phyloP scores from a whole-genome alignment of 2,113 vertebrate genomes.

The Erythrolamprus reginae region DNA sequence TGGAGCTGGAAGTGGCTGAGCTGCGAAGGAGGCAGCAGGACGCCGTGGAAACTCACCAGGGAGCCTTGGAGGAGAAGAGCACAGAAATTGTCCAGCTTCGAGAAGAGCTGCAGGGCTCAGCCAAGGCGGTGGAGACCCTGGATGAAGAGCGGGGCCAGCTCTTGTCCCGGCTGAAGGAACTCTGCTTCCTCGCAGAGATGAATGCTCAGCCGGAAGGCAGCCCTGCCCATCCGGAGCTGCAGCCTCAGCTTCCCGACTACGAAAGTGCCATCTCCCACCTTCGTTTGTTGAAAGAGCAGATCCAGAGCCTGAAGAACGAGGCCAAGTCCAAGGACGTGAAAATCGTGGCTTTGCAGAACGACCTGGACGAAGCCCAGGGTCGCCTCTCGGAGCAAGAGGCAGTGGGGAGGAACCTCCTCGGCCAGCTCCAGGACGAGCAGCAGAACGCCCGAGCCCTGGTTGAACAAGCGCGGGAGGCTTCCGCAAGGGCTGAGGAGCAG shows the following conservation, averaged over 20 bases:
- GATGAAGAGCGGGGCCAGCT: constrained; percentile 69
- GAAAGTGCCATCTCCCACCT: constrained; percentile 65
- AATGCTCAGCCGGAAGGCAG: constrained; percentile 65
- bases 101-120: constrained; percentile 58
- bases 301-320: constrained; percentile 75
- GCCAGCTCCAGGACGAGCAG: constrained; percentile 74
- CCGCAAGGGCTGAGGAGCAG: constrained; percentile 67
- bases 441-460: constrained; percentile 62
- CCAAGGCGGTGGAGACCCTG: constrained; percentile 53
- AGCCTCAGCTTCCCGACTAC: constrained; percentile 60
- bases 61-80: constrained; percentile 55
- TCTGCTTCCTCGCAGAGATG: constrained; percentile 47
- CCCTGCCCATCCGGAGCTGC: constrained; percentile 63
- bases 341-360: constrained; percentile 76
- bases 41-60: constrained; percentile 55
- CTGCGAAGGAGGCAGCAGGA: constrained; percentile 51
- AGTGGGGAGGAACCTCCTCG: constrained; percentile 67
- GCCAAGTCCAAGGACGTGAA: constrained; percentile 78
- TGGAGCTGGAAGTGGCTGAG: constrained; percentile 53
- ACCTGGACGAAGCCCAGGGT: constrained; percentile 70
- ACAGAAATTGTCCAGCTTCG: constrained; percentile 73
- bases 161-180: constrained; percentile 58
- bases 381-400: constrained; percentile 72
- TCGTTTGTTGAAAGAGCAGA: constrained; percentile 76
- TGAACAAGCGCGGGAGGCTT: constrained; percentile 61